phyloP scores from a whole-genome alignment of 2,113 vertebrate species.

The Andinoacara biseriatus region DNA sequence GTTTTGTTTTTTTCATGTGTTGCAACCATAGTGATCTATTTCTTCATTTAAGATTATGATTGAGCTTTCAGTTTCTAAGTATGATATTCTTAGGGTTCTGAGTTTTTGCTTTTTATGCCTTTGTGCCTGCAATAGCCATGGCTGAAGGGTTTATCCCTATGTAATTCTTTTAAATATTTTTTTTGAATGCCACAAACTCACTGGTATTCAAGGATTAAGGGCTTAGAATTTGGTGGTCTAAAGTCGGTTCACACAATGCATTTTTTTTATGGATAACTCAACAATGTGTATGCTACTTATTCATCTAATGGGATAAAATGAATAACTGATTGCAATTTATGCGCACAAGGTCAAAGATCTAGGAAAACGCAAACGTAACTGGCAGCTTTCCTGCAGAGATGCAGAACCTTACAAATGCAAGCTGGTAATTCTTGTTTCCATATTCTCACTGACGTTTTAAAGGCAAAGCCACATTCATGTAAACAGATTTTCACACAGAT shows the following conservation, averaged over 20 bases:
- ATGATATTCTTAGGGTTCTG: no score
- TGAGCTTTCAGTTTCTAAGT: background rate
- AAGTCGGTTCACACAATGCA: background rate
- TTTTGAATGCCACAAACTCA: background rate
- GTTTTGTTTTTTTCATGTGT: background rate
- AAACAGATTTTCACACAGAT: background rate
- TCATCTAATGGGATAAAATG: background rate
- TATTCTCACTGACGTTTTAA: slow-evolving; percentile 6
- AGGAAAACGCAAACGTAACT: no score
- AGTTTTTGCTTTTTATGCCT: background rate
- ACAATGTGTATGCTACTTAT: background rate
- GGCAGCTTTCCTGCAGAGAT: background rate
- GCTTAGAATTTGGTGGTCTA: background rate
- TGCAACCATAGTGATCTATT: background rate
- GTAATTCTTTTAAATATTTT: background rate
- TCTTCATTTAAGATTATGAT: background rate
- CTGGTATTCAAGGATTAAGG: background rate
- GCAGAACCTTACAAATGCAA: background rate
- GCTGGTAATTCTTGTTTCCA: background rate
- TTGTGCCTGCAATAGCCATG: background rate
- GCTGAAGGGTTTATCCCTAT: background rate
- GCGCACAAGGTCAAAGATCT: background rate
- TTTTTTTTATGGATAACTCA: background rate
- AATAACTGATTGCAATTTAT: background rate
- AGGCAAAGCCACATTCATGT: background rate